These are phyloP conservation scores for Heterodera carotae DNA, from an alignment of 1,140 invertebrate species.

Conservation along the genomic window DNA sequence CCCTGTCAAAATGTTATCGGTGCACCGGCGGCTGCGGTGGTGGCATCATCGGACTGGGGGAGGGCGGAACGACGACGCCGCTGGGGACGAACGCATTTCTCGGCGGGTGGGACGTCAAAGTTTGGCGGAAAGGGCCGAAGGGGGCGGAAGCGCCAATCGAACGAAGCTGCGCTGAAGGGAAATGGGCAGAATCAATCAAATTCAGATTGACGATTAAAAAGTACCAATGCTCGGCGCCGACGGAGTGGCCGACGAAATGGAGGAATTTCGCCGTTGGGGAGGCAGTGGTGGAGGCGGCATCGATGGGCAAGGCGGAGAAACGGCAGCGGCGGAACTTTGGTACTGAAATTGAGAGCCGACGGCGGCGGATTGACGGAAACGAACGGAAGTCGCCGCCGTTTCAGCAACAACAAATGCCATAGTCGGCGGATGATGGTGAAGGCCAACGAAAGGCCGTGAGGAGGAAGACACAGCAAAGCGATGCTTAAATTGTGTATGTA, in stretches of 20 bases:
- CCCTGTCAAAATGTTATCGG: not conserved
- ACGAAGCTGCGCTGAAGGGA: not conserved
- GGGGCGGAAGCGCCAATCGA: not conserved
- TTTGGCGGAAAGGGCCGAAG: not conserved
- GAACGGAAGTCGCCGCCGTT: constrained; percentile 20
- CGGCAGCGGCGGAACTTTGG: constrained; percentile 8
- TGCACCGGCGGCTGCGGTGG: not conserved
- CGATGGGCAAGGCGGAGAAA: not conserved
- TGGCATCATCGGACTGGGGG: not conserved
- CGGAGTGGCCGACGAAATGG: constrained; percentile 48
- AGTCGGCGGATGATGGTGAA: not conserved
- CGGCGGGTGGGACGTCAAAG: not conserved
- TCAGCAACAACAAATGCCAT: constrained; percentile 1
- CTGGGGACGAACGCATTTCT: not conserved
- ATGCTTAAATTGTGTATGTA: too few relatives aligned
- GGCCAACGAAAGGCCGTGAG: not conserved
- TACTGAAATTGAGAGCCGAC: not conserved
- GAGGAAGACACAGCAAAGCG: not conserved
- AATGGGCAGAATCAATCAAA: not conserved
- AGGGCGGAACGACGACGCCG: not conserved
- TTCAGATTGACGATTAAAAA: not conserved
- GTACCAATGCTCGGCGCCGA: constrained; percentile 34
- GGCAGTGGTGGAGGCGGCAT: constrained; percentile 31
- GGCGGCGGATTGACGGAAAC: constrained; percentile 18
- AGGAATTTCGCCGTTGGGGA: constrained; percentile 45